A percentile compares a stretch with the other conserved stretches of the same genome.
phyloP scores from a whole-genome alignment of 2,888 invertebrate genomes.

The Myathropa florea region DNA sequence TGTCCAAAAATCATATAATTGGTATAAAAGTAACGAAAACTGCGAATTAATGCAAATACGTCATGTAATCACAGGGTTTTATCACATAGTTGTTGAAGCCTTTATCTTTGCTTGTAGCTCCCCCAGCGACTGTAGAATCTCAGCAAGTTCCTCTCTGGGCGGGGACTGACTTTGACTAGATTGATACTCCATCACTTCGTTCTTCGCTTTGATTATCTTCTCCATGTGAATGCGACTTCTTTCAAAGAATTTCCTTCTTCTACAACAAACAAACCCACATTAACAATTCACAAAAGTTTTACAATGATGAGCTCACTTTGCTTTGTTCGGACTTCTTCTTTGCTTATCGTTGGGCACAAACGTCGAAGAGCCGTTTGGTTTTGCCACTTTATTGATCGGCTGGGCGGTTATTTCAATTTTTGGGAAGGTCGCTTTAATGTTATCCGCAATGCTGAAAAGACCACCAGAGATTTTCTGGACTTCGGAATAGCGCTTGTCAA shows the following conservation, averaged over 20 bases:
- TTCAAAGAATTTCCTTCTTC: slow-evolving; percentile 75
- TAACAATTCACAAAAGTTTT: neutral
- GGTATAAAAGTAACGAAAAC: neutral
- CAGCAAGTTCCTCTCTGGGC: slow-evolving; percentile 39
- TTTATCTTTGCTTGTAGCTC: slow-evolving; percentile 50
- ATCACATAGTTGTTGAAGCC: slow-evolving; percentile 16
- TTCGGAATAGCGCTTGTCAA: slow-evolving; percentile 36
- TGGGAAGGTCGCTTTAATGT: slow-evolving; percentile 12
- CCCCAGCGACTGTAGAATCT: slow-evolving; percentile 49
- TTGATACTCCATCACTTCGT: slow-evolving; percentile 73
- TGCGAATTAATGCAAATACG: neutral
- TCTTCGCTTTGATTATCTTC: slow-evolving; percentile 68
- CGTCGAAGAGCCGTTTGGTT: neutral
- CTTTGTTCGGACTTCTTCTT: slow-evolving; percentile 40
- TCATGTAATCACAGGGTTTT: neutral
- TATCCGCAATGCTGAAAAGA: slow-evolving; percentile 59
- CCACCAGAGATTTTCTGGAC: slow-evolving; percentile 66
- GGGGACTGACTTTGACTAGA: slow-evolving; percentile 75
- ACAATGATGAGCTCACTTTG: slow-evolving; percentile 50
- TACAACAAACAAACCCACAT: slow-evolving; percentile 45
- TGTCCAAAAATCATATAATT: neutral
- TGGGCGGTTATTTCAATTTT: neutral
- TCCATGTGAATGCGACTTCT: slow-evolving; percentile 72
- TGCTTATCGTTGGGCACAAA: slow-evolving; percentile 19
- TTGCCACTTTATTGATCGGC: neutral